Conservation (phyloP, 2,888 invertebrate species). For the Diaprepes abbreviatus region DNA sequence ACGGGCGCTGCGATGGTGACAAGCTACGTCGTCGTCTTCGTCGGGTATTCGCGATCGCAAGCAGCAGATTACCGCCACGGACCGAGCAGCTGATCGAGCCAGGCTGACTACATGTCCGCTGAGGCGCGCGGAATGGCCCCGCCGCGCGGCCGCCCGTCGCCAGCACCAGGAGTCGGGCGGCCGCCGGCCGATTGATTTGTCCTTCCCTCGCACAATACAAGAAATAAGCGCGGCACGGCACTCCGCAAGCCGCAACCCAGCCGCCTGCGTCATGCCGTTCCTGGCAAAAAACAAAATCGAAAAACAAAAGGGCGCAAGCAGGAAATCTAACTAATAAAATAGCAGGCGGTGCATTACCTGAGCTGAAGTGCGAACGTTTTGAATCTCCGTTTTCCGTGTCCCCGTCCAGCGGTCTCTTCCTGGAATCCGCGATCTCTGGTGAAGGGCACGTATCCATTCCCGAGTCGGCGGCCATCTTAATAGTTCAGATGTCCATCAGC, state of each 20-base stretch:
- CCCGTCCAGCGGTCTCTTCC: slow-evolving; percentile 89
- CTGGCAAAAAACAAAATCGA: slow-evolving; percentile 32
- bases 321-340: slow-evolving; percentile 24
- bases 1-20: slow-evolving; percentile 31
- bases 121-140: slow-evolving; percentile 35
- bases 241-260: slow-evolving; percentile 18
- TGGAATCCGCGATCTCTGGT: slow-evolving; percentile 91
- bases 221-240: slow-evolving; percentile 22
- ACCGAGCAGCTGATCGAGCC: slow-evolving; percentile 54
- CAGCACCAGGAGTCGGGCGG: slow-evolving; percentile 39
- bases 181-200: slow-evolving; percentile 42
- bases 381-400: slow-evolving; percentile 91
- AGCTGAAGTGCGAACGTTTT: slow-evolving; percentile 91
- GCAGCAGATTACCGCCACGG: slow-evolving; percentile 44
- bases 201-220: slow-evolving; percentile 30
- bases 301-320: slow-evolving; percentile 10
- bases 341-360: slow-evolving; percentile 75
- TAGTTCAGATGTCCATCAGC: slow-evolving; percentile 46
- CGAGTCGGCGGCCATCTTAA: slow-evolving; percentile 90
- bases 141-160: slow-evolving; percentile 44
- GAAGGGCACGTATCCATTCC: slow-evolving; percentile 95
- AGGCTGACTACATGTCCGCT: slow-evolving; percentile 39
- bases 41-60: slow-evolving; percentile 47
- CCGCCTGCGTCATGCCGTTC: slow-evolving; percentile 24
- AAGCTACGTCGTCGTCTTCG: slow-evolving; percentile 22